These are phyloP conservation scores for Hippocampus zosterae DNA, from an alignment of 2,113 vertebrate species.

Conservation along the genomic window DNA sequence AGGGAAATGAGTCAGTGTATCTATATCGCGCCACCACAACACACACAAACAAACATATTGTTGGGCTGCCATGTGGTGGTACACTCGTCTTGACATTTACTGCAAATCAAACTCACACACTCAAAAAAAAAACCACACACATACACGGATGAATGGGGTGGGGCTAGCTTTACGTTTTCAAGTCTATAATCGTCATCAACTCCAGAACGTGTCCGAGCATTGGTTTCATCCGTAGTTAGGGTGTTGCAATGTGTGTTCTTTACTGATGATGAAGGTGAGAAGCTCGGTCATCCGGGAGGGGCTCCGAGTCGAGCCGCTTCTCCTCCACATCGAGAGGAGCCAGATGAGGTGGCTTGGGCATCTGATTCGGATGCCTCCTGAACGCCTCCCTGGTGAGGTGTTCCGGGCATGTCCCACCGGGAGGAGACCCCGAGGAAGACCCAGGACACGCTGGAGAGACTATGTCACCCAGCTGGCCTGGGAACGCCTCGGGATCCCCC, in stretches of 20 bases:
- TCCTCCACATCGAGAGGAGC: too few relatives aligned
- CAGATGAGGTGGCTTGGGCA: too few relatives aligned
- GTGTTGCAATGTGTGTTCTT: neutral
- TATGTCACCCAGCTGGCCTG: too few relatives aligned
- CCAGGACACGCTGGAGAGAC: too few relatives aligned
- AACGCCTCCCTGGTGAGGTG: too few relatives aligned
- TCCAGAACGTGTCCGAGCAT: neutral
- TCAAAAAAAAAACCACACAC: neutral
- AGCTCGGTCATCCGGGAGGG: too few relatives aligned
- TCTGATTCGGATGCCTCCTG: too few relatives aligned
- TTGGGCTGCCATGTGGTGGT: constrained; percentile 41
- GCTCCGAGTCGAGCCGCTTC: too few relatives aligned
- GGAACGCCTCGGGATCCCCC: too few relatives aligned
- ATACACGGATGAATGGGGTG: neutral
- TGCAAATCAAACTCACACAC: constrained; percentile 28
- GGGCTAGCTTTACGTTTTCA: neutral
- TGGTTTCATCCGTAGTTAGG: neutral
- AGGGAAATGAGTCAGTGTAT: constrained; percentile 59
- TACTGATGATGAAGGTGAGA: too few relatives aligned
- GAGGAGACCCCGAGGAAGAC: too few relatives aligned
- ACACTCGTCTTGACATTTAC: constrained; percentile 52
- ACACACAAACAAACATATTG: constrained; percentile 59
- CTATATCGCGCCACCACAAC: constrained; percentile 52
- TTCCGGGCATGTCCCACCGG: too few relatives aligned
- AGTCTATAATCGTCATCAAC: neutral